Conservation (phyloP, 2,888 invertebrate genomes). For the Malthinus seriepunctatus region DNA sequence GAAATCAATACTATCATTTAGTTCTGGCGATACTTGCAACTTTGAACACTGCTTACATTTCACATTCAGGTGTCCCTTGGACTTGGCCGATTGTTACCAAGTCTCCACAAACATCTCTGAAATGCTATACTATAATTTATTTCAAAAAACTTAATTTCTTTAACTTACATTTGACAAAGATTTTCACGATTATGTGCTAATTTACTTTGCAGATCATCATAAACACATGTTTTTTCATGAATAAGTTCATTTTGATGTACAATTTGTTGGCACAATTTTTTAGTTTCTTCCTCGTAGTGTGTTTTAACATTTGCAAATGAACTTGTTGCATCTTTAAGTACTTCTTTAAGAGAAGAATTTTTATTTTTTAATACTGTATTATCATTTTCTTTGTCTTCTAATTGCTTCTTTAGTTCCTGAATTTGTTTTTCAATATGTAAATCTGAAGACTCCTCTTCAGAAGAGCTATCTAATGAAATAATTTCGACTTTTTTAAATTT, state of each 20-base stretch:
- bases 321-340: neutral
- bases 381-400: neutral
- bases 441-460: slow-evolving; percentile 9
- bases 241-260: neutral
- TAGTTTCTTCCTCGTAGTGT: neutral
- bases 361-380: neutral
- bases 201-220: neutral
- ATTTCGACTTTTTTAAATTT: slow-evolving; percentile 2
- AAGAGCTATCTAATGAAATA: slow-evolving; percentile 14
- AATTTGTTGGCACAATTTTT: neutral
- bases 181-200: neutral
- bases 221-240: neutral
- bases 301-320: neutral
- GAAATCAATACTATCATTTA: too few species aligned
- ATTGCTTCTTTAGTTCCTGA: neutral
- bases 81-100: too few species aligned
- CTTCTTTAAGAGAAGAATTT: slow-evolving; percentile 1
- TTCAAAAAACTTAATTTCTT: too few species aligned
- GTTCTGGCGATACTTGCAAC: too few species aligned
- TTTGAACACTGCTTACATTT: too few species aligned
- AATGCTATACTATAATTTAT: too few species aligned
- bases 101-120: too few species aligned
- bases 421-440: neutral
- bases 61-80: too few species aligned
- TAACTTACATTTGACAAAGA: neutral